Evolutionary conservation across 35 echinoderm and acorn worm species (phyloP).

Genomic region (Hemicentrotus pulcherrimus): DNA sequence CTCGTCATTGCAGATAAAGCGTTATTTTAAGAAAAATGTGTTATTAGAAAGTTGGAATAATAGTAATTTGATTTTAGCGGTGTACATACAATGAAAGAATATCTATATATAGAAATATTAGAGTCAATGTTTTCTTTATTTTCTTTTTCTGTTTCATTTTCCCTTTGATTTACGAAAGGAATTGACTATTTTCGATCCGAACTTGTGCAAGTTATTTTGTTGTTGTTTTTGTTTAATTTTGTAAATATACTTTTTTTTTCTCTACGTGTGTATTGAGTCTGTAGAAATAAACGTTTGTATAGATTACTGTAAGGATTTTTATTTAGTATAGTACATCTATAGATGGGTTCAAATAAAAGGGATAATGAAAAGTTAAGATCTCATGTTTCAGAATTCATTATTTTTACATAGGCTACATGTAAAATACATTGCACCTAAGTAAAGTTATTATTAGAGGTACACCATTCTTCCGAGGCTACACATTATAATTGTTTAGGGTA

Average conservation of each 20-base stretch:
- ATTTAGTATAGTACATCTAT: neutral
- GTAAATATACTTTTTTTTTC: neutral
- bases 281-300: slow-evolving; percentile 5
- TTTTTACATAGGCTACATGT: neutral
- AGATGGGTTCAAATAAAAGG: neutral
- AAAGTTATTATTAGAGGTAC: neutral
- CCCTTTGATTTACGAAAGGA: neutral
- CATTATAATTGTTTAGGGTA: neutral
- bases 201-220: neutral
- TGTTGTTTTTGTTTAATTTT: neutral
- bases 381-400: neutral
- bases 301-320: neutral
- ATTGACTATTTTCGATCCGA: neutral
- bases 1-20: neutral
- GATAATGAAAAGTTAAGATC: neutral
- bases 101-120: neutral
- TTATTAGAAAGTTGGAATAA: neutral
- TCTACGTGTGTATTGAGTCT: neutral
- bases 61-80: neutral
- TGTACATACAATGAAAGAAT: neutral
- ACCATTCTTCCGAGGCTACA: neutral
- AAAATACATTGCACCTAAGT: neutral
- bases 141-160: neutral
- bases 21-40: neutral
- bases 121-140: neutral